Conservation (phyloP, 2,113 vertebrate species). For the Haliaeetus leucogaster region DNA sequence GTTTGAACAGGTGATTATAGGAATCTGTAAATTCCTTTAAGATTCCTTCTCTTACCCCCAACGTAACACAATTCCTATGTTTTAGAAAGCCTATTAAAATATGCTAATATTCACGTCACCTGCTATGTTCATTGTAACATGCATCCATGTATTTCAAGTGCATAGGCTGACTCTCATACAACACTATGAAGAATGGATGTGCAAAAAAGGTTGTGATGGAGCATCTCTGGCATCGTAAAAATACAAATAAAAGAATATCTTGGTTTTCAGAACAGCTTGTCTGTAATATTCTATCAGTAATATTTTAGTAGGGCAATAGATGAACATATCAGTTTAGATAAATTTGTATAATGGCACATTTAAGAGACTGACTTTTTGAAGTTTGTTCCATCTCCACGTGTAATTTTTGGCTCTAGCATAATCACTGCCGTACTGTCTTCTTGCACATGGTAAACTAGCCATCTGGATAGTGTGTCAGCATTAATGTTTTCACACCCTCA, state of each 20-base stretch:
- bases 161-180: not conserved
- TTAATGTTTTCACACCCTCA: conserved; percentile 72
- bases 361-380: conserved; percentile 63
- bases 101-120: not conserved
- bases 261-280: conserved; percentile 32
- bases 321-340: conserved; percentile 49
- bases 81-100: not conserved
- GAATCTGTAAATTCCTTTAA: not conserved
- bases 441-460: conserved; percentile 70
- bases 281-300: not conserved
- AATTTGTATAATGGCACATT: conserved; percentile 51
- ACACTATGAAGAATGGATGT: not conserved
- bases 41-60: not conserved
- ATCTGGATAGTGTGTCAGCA: conserved; percentile 72
- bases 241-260: not conserved
- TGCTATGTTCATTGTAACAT: not conserved
- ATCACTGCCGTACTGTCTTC: conserved; percentile 63
- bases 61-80: not conserved
- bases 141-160: not conserved
- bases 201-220: not conserved
- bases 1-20: not conserved
- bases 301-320: conserved; percentile 43
- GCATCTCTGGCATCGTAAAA: not conserved
- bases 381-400: conserved; percentile 64
- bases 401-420: conserved; percentile 64